A percentile compares a stretch with the other conserved stretches of the same genome.
These are phyloP conservation scores for Pyrrhia umbra DNA, from an alignment of 2,888 invertebrate genomes.

Conservation along the genomic window DNA sequence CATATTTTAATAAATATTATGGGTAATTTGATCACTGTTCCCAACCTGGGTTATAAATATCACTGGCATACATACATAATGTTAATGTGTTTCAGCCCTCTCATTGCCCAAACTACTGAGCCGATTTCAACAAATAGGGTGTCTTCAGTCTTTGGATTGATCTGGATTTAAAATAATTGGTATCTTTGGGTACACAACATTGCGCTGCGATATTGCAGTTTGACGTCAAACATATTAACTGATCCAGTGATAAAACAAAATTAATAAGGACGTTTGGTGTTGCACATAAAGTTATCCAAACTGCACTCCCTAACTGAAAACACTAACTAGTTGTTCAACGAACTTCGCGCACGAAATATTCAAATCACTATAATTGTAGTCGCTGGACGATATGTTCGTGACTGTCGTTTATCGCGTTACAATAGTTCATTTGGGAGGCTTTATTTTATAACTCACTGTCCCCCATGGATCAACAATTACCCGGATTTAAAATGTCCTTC, in stretches of 20 bases:
- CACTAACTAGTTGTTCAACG: neutral
- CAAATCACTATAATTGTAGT: neutral
- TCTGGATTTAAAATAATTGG: too few relatives aligned
- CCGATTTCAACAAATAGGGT: neutral
- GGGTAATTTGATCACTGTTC: neutral
- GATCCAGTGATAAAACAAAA: neutral
- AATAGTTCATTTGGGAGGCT: too few relatives aligned
- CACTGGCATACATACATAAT: neutral
- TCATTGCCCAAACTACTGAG: too few relatives aligned
- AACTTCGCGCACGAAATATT: neutral
- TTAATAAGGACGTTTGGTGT: neutral
- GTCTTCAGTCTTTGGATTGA: too few relatives aligned
- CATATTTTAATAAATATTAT: constrained; percentile 13
- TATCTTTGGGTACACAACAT: too few relatives aligned
- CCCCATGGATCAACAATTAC: too few relatives aligned
- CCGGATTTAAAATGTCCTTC: too few relatives aligned
- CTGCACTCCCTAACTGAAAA: neutral
- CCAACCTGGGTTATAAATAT: neutral
- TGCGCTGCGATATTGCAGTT: too few relatives aligned
- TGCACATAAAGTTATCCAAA: neutral
- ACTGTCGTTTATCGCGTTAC: too few relatives aligned
- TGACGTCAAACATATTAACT: neutral
- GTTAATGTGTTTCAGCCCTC: neutral
- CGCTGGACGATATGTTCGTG: neutral
- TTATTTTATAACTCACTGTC: too few relatives aligned